Evolutionary conservation across 1,140 invertebrate species (phyloP), one percentile per base, ranked within the genome.

Genomic region (Eriosoma lanigerum): DNA sequence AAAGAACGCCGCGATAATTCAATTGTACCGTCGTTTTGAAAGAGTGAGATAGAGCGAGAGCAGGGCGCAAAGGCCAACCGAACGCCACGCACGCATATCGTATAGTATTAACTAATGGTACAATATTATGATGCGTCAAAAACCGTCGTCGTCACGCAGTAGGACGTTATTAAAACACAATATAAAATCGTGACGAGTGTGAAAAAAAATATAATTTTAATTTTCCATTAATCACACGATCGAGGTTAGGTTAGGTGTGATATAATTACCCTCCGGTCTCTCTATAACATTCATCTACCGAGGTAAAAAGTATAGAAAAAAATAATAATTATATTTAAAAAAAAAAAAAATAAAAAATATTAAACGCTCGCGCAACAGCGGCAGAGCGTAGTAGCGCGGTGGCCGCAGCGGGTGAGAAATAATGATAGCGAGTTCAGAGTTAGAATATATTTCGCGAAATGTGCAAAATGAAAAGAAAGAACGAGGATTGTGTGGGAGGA

Each of bases 151-250:
- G 24, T 60, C 58, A 29, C 58, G 58, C 58, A 60, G 26, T 60
- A 29, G 9, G 12, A 32, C 32, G 32, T 44, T n/a, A 38, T 38
- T 38, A 38, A 38, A 38, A 38, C 32, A 44, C 44, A 62, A 32
- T 26, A 21, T 21, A 10, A 3, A 66, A 66, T 10, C n/a, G 32
- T 44, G 32, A 62, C 24, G 58, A 12, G 46, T 15, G 6, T n/a
- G 15, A 32, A 48, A 26, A 48, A 26, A 50, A 26, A 26, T 17
- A n/a, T n/a, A n/a, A n/a, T n/a, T 13, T 72, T 52, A 72, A 72
- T 52, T 72, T 50, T 72, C 48, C 68, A 72, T 72, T 72, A 52
- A 72, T 72, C 48, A 29, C 8, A 52, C 48, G 46, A 72, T 70
- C 66, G 46, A 70, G 21, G 21, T 50, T 24, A 32, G 21, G 29